Conservation (phyloP, 2,888 invertebrate species). For the Agriopis aurantiaria region DNA sequence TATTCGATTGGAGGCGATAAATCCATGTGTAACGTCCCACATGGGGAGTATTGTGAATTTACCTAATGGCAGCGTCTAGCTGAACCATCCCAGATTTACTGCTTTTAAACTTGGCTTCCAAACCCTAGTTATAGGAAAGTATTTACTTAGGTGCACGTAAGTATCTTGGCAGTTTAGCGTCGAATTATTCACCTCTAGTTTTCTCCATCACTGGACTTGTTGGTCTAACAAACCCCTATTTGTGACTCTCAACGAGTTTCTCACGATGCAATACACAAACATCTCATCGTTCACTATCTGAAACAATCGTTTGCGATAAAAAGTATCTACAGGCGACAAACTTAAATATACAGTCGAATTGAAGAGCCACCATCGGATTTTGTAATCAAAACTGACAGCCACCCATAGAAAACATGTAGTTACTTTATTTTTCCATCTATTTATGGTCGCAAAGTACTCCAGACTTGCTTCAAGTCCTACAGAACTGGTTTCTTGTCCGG, state of each 20-base stretch:
- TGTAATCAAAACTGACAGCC: neutral
- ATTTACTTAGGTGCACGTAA: neutral
- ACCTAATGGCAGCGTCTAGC: too few species aligned
- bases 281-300: constrained; percentile 21
- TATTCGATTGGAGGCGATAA: too few species aligned
- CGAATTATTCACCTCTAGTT: neutral
- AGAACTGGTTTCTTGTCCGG: constrained; percentile 74
- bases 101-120: too few species aligned
- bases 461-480: constrained; percentile 48
- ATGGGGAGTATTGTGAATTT: too few species aligned
- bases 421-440: neutral
- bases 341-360: neutral
- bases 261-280: neutral
- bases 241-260: constrained; percentile 17
- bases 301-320: constrained; percentile 35
- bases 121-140: neutral
- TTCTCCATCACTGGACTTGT: constrained; percentile 2
- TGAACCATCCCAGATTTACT: too few species aligned
- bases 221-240: constrained; percentile 12
- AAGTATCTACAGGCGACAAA: constrained; percentile 14
- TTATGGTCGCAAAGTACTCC: neutral
- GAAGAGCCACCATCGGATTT: neutral
- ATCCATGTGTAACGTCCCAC: too few species aligned
- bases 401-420: neutral
- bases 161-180: neutral